Base-by-base conservation (phyloP, 1,140 invertebrate genomes). In the Catajapyx aquilonaris region DNA sequence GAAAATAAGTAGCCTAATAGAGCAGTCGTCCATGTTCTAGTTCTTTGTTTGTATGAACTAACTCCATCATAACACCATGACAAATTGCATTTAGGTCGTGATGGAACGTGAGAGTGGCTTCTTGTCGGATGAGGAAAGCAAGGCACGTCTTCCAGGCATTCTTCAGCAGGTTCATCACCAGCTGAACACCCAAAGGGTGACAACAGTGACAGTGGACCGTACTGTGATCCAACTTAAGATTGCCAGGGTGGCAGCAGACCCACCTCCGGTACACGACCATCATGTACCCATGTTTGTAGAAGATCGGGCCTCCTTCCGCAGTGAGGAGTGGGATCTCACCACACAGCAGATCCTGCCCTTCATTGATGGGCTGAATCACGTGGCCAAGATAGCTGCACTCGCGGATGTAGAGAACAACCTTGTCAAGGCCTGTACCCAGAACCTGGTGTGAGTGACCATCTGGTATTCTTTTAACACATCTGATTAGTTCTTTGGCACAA, bases 351-450 rank as follows among this genome's bases (percentile, higher is more conserved):
- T 88, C 30, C 59, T 91, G 11, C 81, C 84, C 0, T 81, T 80
- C 47, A 85, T 94, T 13, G 78, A 94, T 60, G 86, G 88, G 0
- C 84, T 83, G 47, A 88, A 91, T 59, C 86, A 93, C 56, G 71
- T 93, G 22, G 68, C 76, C 0, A 71, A 77, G 45, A 85, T 87
- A 40, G 72, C 80, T 1, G 65, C 68, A 1, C 68, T 79, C 47
- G 79, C 87, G 2, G 83, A 91, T 48, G 86, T 95, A 0, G 87
- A 95, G 51, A 85, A 79, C 40, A 85, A 83, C 59, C 59, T 95
- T 23, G 88, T 94, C 0, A 94, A 94, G 59, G 79, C 84, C 5
- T 91, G 85, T 53, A 73, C 94, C 30, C 85, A 91, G 54, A 95
- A 95, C 64, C 64, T 94, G 37, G 66, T 88, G 48, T 93, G 73